Base-by-base conservation (phyloP, 2,113 vertebrate genomes). In the Potamarius usumacintae region DNA sequence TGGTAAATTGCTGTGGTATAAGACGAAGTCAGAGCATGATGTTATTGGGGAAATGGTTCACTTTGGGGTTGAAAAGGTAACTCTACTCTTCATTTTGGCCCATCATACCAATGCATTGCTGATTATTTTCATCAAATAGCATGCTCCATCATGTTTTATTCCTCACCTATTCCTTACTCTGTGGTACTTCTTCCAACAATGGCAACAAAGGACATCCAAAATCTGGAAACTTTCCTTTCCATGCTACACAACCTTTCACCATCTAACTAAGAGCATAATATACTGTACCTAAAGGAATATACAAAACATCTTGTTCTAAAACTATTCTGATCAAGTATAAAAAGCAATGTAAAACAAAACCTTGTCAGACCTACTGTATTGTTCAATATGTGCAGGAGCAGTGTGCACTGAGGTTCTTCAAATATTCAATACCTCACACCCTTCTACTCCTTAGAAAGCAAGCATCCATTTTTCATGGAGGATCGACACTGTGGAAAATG, bases 401-500 rank as follows among this genome's bases (percentile, higher is more conserved):
- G 12, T 62, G 67, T 15, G 65, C 82, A 88, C 82, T 27, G 63
- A 60, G 71, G 72, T 72, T 84, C 72, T 76, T 91, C 83, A 89
- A 89, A 91, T 89, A 89, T 89, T 90, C 69, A 90, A 82, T 81
- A 89, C 82, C 57, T 88, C 50, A 55, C 85, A 86, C 88, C 69
- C 88, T 87, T 88, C 77, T n/a, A 77, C 62, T 86, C 25, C 86
- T 88, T 87, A 83, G 42, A 78, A 83, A 83, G 80, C 82, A 57
- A 30, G 77, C 53, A 89, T 85, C 71, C 52, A 91, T 89, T 87
- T 91, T 85, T 90, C 85, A 89, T 87, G 57, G 62, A 55, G 79
- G 74, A 57, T 55, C 82, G 52, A 34, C 84, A 50, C 86, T 84
- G 82, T 85, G 71, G 63, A 76, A 87, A 81, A 82, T 63, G 15